Percentiles rank a stretch among this genome's conserved stretches.
Evolutionary conservation across 2,888 invertebrate species (phyloP).

Genomic region (Eurytoma adleriae): DNA sequence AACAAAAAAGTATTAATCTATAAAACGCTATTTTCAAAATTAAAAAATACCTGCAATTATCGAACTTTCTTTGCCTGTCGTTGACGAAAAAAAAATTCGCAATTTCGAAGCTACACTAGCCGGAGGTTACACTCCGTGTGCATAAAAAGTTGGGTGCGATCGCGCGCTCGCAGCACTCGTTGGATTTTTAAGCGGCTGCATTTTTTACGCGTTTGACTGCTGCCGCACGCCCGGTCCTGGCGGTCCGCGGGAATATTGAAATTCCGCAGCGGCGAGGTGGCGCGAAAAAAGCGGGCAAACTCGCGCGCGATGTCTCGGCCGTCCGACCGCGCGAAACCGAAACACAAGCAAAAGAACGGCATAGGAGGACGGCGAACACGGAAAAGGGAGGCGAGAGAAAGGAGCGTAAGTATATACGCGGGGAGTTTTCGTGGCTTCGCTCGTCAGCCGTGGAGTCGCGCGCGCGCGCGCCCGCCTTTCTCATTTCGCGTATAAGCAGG

Average conservation of each 20-base stretch:
- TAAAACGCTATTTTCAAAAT: no score
- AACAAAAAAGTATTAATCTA: no score
- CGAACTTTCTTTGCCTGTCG: no score
- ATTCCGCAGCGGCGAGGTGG: conserved; percentile 53
- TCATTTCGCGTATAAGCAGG: conserved; percentile 50
- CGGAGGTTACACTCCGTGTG: no score
- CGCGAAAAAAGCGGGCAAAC: conserved; percentile 14
- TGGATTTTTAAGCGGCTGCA: conserved; percentile 22
- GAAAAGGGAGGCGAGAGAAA: not conserved
- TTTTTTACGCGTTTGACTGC: conserved; percentile 32
- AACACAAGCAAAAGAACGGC: conserved; percentile 8
- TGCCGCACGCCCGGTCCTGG: not conserved
- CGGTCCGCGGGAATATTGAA: conserved; percentile 60
- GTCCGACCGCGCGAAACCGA: conserved; percentile 1
- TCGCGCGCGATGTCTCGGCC: not conserved
- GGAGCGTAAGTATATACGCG: not conserved
- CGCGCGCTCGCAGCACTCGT: not conserved
- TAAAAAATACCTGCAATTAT: no score
- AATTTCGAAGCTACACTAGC: no score
- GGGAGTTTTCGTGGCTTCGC: not conserved
- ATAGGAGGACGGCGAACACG: not conserved
- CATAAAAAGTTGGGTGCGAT: not conserved
- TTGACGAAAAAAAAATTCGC: no score
- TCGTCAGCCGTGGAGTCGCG: no score
- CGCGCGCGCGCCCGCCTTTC: not conserved